Percentiles rank a stretch among this genome's conserved stretches.
phyloP scores from a whole-genome alignment of 2,888 invertebrate species.

The Sarcophaga subvicina region DNA sequence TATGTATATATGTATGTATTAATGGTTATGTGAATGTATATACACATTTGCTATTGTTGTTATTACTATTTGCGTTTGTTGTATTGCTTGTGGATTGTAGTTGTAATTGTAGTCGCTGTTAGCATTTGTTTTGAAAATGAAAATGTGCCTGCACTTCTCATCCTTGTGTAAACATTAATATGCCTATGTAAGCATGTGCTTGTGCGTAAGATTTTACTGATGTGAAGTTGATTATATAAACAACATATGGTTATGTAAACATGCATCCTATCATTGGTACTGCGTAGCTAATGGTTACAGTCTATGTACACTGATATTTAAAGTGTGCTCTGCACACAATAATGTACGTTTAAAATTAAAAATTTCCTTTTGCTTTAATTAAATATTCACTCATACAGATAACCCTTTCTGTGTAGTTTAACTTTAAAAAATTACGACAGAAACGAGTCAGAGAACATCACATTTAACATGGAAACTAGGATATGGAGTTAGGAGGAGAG shows the following conservation, averaged over 20 bases:
- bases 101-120: background rate
- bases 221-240: background rate
- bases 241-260: background rate
- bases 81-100: background rate
- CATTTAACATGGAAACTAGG: too few species aligned
- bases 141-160: slow-evolving; percentile 39
- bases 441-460: too few species aligned
- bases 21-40: slow-evolving; percentile 15
- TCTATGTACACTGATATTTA: too few species aligned
- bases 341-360: too few species aligned
- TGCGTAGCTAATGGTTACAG: too few species aligned
- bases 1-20: background rate
- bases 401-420: too few species aligned
- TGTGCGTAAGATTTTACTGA: background rate
- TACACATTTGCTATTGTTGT: slow-evolving; percentile 11
- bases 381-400: too few species aligned
- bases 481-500: too few species aligned
- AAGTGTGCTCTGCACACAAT: too few species aligned
- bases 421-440: too few species aligned
- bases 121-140: slow-evolving; percentile 12
- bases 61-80: background rate
- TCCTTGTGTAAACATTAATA: slow-evolving; percentile 5
- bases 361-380: too few species aligned
- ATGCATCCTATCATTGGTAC: background rate
- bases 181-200: background rate